Conservation (phyloP, 2,113 vertebrate species). For the Phodopus roborovskii region DNA sequence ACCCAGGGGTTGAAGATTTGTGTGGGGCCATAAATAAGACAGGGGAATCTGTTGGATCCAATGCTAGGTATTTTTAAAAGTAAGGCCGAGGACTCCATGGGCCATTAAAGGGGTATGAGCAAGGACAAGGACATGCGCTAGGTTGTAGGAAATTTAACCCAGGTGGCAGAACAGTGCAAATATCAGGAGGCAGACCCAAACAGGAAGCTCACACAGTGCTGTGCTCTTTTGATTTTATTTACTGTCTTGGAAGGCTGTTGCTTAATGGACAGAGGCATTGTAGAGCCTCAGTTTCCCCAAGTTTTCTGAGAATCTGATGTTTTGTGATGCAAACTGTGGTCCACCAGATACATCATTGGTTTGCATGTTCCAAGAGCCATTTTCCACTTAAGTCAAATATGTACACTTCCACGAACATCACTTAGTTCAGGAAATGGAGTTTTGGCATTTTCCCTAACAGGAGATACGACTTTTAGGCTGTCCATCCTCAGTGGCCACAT, state of each 20-base stretch:
- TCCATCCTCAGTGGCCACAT: neutral
- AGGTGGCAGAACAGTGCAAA: neutral
- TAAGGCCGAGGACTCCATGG: neutral
- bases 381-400: neutral
- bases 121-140: neutral
- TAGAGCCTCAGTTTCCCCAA: neutral
- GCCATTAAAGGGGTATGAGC: neutral
- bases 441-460: slow-evolving; percentile 39
- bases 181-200: neutral
- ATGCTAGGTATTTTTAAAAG: neutral
- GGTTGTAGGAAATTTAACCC: slow-evolving; percentile 15
- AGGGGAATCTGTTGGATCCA: neutral
- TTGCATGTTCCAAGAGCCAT: neutral
- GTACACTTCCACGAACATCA: neutral
- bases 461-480: neutral
- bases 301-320: neutral
- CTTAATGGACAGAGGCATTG: neutral
- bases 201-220: neutral
- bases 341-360: neutral
- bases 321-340: neutral
- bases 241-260: neutral
- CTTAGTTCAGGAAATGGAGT: slow-evolving; percentile 48
- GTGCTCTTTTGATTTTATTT: neutral
- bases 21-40: no score
- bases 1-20: neutral